A percentile compares a stretch with the other conserved stretches of the same genome.
Conservation (phyloP, 2,113 vertebrate species). For the Pogona vitticeps region DNA sequence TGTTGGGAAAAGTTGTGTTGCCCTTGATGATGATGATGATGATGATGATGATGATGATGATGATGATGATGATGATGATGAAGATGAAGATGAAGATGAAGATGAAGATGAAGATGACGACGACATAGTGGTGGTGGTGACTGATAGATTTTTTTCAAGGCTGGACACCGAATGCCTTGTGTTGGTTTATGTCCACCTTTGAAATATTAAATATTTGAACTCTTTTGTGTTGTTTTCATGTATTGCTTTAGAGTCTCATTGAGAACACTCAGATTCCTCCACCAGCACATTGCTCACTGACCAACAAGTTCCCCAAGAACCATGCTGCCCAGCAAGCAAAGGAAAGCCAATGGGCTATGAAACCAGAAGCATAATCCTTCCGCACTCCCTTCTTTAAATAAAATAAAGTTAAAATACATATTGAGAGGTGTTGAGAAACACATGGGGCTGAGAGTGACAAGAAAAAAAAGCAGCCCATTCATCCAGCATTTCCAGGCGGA, state of each 20-base stretch:
- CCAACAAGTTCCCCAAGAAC: neutral
- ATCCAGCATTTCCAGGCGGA: constrained; percentile 72
- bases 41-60: no score
- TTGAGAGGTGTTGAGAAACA: constrained; percentile 73
- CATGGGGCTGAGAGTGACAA: constrained; percentile 38
- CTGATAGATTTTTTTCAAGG: no score
- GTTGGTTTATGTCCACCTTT: neutral
- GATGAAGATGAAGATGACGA: no score
- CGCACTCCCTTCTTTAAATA: constrained; percentile 47
- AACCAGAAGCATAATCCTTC: constrained; percentile 55
- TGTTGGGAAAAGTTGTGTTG: no score
- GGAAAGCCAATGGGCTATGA: constrained; percentile 42
- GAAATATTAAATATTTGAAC: neutral
- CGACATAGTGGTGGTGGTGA: no score
- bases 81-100: no score
- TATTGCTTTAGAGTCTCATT: neutral
- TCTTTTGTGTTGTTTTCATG: neutral
- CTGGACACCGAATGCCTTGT: neutral
- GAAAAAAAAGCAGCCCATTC: constrained; percentile 67
- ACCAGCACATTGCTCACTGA: neutral
- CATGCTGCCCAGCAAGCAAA: constrained; percentile 27
- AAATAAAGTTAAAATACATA: constrained; percentile 60
- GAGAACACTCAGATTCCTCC: neutral
- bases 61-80: no score
- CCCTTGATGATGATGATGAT: no score